A percentile compares a stretch with the other conserved stretches of the same genome.
phyloP scores from a whole-genome alignment of 2,888 invertebrate species.

The Drosophila neutralis region DNA sequence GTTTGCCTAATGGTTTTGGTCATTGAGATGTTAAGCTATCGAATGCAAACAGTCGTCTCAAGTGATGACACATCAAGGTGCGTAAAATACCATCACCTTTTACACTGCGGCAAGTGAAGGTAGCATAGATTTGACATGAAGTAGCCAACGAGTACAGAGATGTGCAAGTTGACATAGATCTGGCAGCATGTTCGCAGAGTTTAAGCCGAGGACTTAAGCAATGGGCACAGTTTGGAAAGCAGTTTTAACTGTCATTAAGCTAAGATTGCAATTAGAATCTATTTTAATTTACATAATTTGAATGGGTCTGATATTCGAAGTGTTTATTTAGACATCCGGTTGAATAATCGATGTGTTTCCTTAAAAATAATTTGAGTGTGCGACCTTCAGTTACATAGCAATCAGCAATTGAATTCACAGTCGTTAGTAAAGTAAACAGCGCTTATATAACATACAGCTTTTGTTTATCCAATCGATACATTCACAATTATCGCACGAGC shows the following conservation, averaged over 20 bases:
- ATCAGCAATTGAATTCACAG: background rate
- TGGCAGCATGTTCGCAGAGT: background rate
- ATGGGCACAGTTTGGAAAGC: background rate
- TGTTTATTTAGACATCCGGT: background rate
- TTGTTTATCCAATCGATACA: conserved; percentile 25
- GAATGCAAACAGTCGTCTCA: conserved; percentile 46
- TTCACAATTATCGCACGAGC: conserved; percentile 55
- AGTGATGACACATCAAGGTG: conserved; percentile 76
- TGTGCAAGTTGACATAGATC: background rate
- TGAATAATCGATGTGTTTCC: background rate
- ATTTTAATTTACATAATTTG: background rate
- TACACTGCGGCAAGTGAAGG: conserved; percentile 13
- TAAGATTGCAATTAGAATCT: background rate
- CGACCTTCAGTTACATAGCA: conserved; percentile 6
- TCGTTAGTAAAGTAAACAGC: background rate
- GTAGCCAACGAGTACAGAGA: conserved; percentile 11
- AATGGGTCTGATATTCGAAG: background rate
- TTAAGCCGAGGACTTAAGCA: background rate
- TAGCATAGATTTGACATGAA: conserved; percentile 4
- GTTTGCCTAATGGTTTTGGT: conserved; percentile 38
- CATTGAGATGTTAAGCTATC: conserved; percentile 65
- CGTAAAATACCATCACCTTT: conserved; percentile 26
- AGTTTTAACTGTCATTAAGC: background rate
- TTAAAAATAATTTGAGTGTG: background rate
- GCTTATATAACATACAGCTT: conserved; percentile 17